A percentile compares a stretch with the other conserved stretches of the same genome.
phyloP scores from a whole-genome alignment of 2,888 invertebrate species.

The Pterobdella sp. region DNA sequence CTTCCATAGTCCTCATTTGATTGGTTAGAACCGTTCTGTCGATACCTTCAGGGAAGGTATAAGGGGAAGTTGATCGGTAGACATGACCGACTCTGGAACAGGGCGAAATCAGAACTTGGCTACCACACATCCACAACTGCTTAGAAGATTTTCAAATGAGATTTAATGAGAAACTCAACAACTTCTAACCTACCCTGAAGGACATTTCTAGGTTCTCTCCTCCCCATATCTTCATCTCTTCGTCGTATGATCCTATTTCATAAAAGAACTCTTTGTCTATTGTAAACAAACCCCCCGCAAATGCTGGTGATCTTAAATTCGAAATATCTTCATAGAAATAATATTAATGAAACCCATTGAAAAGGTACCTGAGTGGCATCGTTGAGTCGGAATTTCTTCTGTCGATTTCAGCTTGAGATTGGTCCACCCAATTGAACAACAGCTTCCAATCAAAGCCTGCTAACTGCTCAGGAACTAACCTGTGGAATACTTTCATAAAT shows the following conservation, averaged over 20 bases:
- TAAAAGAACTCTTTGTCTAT: slow-evolving; percentile 86
- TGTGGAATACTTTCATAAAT: background rate
- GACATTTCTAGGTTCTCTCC: slow-evolving; percentile 92
- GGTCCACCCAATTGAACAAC: slow-evolving; percentile 97
- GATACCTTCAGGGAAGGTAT: slow-evolving; percentile 92
- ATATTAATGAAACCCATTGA: background rate
- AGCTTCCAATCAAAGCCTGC: slow-evolving; percentile 99
- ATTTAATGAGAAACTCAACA: no score
- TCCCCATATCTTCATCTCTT: slow-evolving; percentile 99
- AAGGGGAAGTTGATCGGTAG: slow-evolving; percentile 66
- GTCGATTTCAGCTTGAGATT: slow-evolving; percentile 91
- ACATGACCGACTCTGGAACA: slow-evolving; percentile 52
- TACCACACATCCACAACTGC: slow-evolving; percentile 52
- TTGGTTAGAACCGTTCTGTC: slow-evolving; percentile 80
- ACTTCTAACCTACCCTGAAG: slow-evolving; percentile 65
- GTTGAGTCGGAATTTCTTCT: slow-evolving; percentile 85
- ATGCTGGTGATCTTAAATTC: slow-evolving; percentile 35
- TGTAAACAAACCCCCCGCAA: slow-evolving; percentile 38
- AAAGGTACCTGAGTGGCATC: slow-evolving; percentile 65
- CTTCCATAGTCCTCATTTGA: slow-evolving; percentile 94
- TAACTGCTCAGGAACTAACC: slow-evolving; percentile 47
- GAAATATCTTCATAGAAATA: background rate
- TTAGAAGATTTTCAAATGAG: slow-evolving; percentile 11
- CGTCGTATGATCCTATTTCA: slow-evolving; percentile 92
- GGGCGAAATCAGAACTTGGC: slow-evolving; percentile 49